Evolutionary conservation across 2,113 vertebrate species (phyloP).

Genomic region (Muscicapa adusta): DNA sequence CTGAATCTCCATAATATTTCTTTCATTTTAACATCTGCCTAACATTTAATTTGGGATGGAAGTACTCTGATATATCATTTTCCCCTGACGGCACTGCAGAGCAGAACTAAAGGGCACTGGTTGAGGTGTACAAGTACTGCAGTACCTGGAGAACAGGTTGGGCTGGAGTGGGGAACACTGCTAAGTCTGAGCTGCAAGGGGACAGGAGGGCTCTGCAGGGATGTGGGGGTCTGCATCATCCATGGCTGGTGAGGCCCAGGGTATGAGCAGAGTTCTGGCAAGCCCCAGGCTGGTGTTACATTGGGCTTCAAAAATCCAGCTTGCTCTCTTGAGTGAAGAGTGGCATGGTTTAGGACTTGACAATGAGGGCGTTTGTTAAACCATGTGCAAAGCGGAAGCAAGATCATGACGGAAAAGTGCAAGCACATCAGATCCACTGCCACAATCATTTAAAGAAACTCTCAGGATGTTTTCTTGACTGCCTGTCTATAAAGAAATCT

Average conservation of each 20-base stretch:
- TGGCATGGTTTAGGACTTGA: neutral
- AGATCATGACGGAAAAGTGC: neutral
- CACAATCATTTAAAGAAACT: neutral
- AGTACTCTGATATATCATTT: neutral
- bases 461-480: neutral
- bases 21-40: slow-evolving; percentile 34
- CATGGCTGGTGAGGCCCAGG: neutral
- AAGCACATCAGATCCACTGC: neutral
- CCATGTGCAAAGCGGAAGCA: neutral
- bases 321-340: neutral
- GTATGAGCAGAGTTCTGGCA: neutral
- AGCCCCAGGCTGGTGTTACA: neutral
- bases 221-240: neutral
- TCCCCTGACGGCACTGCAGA: neutral
- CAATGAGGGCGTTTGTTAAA: neutral
- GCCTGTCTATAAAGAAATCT: neutral
- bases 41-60: slow-evolving; percentile 14
- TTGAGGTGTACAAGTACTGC: rapidly evolving
- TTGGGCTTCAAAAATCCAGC: neutral
- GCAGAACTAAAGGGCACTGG: slow-evolving; percentile 1
- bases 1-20: slow-evolving; percentile 30
- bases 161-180: neutral
- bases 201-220: neutral
- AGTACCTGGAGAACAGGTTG: neutral
- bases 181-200: neutral